Evolutionary conservation across 2,113 vertebrate genomes (phyloP), one percentile per base, ranked within the genome.

Genomic region (Pseudopodoces humilis): DNA sequence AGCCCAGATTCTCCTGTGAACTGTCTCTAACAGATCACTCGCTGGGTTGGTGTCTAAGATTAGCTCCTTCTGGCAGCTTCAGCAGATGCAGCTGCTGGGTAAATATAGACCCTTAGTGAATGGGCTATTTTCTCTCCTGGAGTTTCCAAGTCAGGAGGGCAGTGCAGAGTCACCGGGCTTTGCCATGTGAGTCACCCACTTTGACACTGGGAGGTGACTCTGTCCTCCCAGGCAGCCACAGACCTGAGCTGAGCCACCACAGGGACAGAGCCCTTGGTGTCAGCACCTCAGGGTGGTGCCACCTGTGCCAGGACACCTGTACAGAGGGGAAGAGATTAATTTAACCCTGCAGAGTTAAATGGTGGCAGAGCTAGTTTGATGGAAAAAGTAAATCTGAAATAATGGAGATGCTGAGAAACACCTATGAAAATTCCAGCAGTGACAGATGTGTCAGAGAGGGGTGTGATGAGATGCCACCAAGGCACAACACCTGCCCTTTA

Each of bases 51-150:
- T 56, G 80, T 56, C 89, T 96, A 97, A 97, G 93, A 97, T 97
- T 97, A 97, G 88, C 91, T 89, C 65, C 69, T 94, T 88, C 95
- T 94, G 95, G 56, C 81, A 95, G 93, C 91, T 95, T 79, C 93
- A 83, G 79, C 39, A 95, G 83, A 92, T 94, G 71, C 98, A 97
- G 97, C 97, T 97, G 97, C 86, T 86, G 86, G 94, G 96, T 98
- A 98, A 98, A 98, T 98, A 98, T 98, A 98, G 97, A 35, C 56
- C 86, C 83, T 96, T 46, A 56, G 94, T 94, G 92, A 91, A 95
- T 75, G 85, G 87, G 81, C 63, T 88, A 92, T 78, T 95, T 94
- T 90, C 37, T 64, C 83, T 90, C 50, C 76, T 23, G 6, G 78
- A 49, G 47, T 20, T n/a, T 20, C 60, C 91, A 50, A 71, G 78